Percentiles rank a stretch among this genome's conserved stretches.
Conservation (phyloP, 92 coral and sea anemone species). For the Phymanthus crucifer region DNA sequence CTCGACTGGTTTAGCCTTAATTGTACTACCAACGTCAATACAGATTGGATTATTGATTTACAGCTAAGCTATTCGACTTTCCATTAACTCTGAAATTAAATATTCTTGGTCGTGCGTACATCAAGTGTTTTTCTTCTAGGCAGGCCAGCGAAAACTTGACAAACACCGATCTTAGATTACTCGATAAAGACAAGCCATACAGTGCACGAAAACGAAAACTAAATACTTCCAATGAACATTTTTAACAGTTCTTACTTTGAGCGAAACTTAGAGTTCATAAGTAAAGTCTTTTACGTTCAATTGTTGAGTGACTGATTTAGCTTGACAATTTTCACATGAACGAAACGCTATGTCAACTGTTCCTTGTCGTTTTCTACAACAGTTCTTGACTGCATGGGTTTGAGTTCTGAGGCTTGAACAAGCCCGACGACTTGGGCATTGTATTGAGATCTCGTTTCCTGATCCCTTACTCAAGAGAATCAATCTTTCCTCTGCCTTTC, state of each 20-base stretch:
- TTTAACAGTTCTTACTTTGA: background rate
- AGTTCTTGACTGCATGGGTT: background rate
- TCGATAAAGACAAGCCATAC: background rate
- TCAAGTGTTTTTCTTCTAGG: background rate
- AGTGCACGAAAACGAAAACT: too few relatives aligned
- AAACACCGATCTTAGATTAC: background rate
- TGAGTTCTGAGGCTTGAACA: background rate
- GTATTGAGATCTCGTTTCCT: background rate
- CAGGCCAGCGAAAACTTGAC: background rate
- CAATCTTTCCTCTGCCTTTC: background rate
- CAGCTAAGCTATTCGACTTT: background rate
- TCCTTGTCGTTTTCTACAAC: background rate
- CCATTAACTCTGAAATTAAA: background rate
- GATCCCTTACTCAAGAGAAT: background rate
- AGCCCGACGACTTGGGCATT: background rate
- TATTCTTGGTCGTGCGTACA: background rate
- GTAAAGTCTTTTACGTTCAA: background rate
- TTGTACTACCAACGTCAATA: conserved; percentile 5
- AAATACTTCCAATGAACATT: background rate
- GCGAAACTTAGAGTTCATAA: background rate
- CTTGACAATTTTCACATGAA: background rate
- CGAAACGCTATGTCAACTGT: too few relatives aligned
- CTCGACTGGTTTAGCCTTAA: background rate
- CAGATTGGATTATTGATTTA: background rate
- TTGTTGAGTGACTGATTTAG: background rate